Base-by-base conservation (phyloP, 2,113 vertebrate genomes). In the Hydropotes inermis region DNA sequence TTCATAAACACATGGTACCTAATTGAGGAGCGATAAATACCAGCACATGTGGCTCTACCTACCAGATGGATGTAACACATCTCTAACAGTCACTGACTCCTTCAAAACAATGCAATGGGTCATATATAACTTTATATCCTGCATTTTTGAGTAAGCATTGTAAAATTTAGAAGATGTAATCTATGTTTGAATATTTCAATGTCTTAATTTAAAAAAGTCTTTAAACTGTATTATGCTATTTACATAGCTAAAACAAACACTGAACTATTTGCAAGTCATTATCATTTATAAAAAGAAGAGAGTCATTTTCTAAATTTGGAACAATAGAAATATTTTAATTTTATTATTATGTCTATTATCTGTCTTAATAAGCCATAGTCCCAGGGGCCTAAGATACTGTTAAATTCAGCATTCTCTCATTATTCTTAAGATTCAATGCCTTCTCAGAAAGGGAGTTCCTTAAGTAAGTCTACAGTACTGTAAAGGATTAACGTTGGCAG, bases 291-390 rank as follows among this genome's bases (percentile, higher is more conserved):
- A 97, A 96, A 95, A 89, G 82, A 95, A 97, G 91, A 94, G 47
- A 97, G 93, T 93, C 83, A 61, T 93, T 98, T 98, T 97, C 97
- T 96, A 98, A 98, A 97, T 97, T 96, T 93, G 89, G 94, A 97
- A 95, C 74, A 76, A 84, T 60, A 64, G 86, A 98, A 96, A 95
- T 97, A 94, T 96, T 97, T 98, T 96, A 97, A 91, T 98, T 98
- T 97, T 97, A 94, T 94, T 98, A 92, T 97, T 98, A 96, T 97
- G 87, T 94, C 95, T 97, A 60, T 93, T 97, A 97, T 98, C 97
- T 97, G 83, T 98, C 97, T 97, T 96, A 95, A 98, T 97, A 97
- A 98, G 88, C 78, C 91, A 25, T 54, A 87, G 86, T 95, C 94
- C 96, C 97, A 95, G 52, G 89, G 86, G 94, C 86, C 61, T 89